These are phyloP conservation scores for Macropus fuliginosus DNA, from an alignment of 2,797 vertebrate genomes.

Conservation along the genomic window DNA sequence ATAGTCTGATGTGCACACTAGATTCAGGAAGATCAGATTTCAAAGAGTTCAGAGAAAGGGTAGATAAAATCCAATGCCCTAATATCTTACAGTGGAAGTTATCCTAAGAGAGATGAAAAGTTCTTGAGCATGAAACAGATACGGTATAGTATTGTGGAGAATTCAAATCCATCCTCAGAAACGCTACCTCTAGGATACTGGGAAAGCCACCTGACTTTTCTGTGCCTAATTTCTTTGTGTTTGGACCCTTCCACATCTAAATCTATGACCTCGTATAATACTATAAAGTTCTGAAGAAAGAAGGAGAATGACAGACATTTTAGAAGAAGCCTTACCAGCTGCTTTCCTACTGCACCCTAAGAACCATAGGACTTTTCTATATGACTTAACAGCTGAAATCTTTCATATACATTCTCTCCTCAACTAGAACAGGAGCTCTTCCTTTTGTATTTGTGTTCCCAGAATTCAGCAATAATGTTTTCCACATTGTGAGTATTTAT, in stretches of 20 bases:
- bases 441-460: background rate
- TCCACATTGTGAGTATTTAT: background rate
- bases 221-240: background rate
- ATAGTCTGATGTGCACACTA: background rate
- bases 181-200: background rate
- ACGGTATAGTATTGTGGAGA: background rate
- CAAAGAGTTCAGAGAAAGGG: background rate
- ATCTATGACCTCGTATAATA: background rate
- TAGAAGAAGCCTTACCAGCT: background rate
- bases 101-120: background rate
- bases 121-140: background rate
- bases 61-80: background rate
- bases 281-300: background rate
- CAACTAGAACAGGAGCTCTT: background rate
- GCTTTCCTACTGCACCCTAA: background rate
- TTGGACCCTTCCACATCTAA: background rate
- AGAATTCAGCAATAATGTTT: background rate
- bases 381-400: background rate
- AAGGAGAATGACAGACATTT: background rate
- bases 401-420: background rate
- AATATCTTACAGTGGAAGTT: background rate
- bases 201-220: background rate
- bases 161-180: background rate
- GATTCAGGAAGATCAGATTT: background rate
- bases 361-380: background rate